A percentile compares a stretch with the other conserved stretches of the same genome.
Conservation (phyloP, 2,888 invertebrate genomes). For the Stictocephala bisonia region DNA sequence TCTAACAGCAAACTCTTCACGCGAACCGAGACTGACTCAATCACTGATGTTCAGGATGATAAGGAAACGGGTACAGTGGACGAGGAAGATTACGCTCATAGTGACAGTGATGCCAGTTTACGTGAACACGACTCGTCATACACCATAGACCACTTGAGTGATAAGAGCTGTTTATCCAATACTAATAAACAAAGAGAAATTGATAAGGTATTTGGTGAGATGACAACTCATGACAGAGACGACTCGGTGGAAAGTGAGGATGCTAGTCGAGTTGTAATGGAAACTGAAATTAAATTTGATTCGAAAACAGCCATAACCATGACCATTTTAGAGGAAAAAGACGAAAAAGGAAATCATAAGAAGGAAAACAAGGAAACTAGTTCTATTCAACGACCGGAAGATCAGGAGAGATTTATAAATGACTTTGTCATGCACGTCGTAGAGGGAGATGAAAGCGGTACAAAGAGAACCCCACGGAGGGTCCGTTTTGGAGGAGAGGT, state of each 20-base stretch:
- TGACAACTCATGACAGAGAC: constrained; percentile 31
- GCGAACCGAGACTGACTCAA: constrained; percentile 2
- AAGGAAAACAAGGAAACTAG: constrained; percentile 47
- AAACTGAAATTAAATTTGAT: constrained; percentile 85
- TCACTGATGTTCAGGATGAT: constrained; percentile 59
- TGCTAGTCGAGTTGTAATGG: constrained; percentile 73
- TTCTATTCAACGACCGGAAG: constrained; percentile 45
- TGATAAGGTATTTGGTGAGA: constrained; percentile 44
- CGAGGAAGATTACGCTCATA: constrained; percentile 59
- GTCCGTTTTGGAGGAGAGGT: constrained; percentile 90
- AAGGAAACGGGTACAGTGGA: constrained; percentile 62
- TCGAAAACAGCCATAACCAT: constrained; percentile 85
- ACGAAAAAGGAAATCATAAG: constrained; percentile 61
- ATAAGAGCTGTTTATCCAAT: background rate
- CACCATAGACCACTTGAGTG: constrained; percentile 21
- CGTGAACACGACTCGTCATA: constrained; percentile 41
- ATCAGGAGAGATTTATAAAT: constrained; percentile 62
- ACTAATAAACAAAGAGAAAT: constrained; percentile 34
- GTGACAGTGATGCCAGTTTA: constrained; percentile 46
- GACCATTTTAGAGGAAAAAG: constrained; percentile 82
- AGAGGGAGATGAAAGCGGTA: constrained; percentile 67
- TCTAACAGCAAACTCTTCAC: constrained; percentile 65
- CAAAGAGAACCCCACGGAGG: constrained; percentile 71
- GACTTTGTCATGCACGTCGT: constrained; percentile 69
- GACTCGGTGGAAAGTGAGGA: constrained; percentile 54